phyloP scores from a whole-genome alignment of 2,113 vertebrate genomes.

The Dicaeum eximium region DNA sequence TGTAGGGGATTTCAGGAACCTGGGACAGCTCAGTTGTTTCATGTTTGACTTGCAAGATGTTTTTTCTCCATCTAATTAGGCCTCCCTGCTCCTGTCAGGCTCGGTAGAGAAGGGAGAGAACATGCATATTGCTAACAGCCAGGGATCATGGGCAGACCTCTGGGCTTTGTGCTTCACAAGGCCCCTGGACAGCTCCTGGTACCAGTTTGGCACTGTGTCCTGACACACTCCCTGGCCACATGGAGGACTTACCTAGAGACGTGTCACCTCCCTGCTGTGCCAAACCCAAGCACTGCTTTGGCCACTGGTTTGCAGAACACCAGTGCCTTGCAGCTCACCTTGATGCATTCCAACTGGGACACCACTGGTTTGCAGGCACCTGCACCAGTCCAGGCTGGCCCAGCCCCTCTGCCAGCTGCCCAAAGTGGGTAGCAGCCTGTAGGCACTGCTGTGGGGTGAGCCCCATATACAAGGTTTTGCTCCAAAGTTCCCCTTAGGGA shows the following conservation, averaged over 20 bases:
- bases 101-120: not conserved
- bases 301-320: not conserved
- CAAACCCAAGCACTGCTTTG: not conserved
- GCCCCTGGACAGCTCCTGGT: accelerated
- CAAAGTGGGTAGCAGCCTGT: not conserved
- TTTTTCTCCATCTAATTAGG: not conserved
- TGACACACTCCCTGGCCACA: not conserved
- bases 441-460: not conserved
- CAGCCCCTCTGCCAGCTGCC: not conserved
- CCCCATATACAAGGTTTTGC: not conserved
- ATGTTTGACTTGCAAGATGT: not conserved
- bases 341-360: not conserved
- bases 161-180: accelerated
- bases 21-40: not conserved
- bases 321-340: not conserved
- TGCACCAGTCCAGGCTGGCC: not conserved
- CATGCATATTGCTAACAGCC: not conserved
- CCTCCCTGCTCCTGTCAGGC: not conserved
- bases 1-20: not conserved
- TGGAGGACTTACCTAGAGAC: not conserved
- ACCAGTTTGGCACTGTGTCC: not conserved
- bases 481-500: not conserved
- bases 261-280: not conserved
- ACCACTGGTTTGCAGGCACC: not conserved
- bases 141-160: not conserved